A percentile compares a stretch with the other conserved stretches of the same genome.
Conservation (phyloP, 2,888 invertebrate species). For the Ganaspis brasiliensis region DNA sequence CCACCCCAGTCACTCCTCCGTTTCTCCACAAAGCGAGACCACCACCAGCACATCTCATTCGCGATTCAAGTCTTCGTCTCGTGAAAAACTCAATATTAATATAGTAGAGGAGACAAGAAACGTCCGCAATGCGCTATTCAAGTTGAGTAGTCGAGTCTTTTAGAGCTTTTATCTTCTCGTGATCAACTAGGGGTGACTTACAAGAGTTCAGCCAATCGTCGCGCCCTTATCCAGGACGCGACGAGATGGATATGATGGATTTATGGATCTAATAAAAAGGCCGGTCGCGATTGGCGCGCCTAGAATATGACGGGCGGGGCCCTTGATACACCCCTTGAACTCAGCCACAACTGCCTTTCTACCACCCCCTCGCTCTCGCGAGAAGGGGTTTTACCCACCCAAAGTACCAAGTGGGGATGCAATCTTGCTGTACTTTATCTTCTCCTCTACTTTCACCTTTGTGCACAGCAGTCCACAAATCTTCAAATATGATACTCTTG, state of each 20-base stretch:
- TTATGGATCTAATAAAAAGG: constrained; percentile 89
- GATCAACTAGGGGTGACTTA: constrained; percentile 54
- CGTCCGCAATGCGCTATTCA: constrained; percentile 81
- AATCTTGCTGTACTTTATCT: constrained; percentile 75
- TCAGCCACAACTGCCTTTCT: constrained; percentile 74
- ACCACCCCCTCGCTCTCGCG: constrained; percentile 64
- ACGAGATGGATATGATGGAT: constrained; percentile 86
- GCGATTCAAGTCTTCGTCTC: constrained; percentile 18
- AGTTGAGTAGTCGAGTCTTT: constrained; percentile 44
- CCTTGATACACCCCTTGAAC: constrained; percentile 74
- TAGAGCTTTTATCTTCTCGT: constrained; percentile 48
- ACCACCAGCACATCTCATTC: constrained; percentile 46
- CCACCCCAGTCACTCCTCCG: constrained; percentile 42
- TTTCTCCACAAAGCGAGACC: constrained; percentile 43
- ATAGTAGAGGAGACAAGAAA: constrained; percentile 86
- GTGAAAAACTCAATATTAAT: constrained; percentile 90
- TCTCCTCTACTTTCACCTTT: constrained; percentile 70
- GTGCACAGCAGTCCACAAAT: too few species aligned
- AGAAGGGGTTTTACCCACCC: constrained; percentile 68
- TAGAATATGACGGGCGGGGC: constrained; percentile 80
- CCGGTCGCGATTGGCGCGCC: constrained; percentile 79
- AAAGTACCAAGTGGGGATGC: constrained; percentile 69
- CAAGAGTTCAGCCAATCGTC: constrained; percentile 68
- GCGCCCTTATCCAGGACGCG: constrained; percentile 57
- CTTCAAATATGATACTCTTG: too few species aligned